These are phyloP conservation scores for Leptopilina drosophilae DNA, from an alignment of 2,888 invertebrate species.

Conservation along the genomic window DNA sequence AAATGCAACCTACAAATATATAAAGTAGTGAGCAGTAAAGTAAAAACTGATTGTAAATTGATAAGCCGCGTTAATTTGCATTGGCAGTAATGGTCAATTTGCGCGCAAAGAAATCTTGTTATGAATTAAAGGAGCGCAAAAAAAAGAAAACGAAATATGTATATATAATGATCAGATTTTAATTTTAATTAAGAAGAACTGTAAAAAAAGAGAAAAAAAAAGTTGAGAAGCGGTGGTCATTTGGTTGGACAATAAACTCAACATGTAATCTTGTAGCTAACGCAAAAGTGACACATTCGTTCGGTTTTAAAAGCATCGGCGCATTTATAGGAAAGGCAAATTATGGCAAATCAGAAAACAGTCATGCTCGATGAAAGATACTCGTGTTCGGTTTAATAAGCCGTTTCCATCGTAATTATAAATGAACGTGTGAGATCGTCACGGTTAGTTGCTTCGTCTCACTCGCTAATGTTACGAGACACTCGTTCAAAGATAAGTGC, in stretches of 20 bases:
- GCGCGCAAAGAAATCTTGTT: neutral
- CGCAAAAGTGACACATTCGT: slow-evolving; percentile 9
- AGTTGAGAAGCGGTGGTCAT: neutral
- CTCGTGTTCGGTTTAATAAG: slow-evolving; percentile 38
- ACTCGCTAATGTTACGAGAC: slow-evolving; percentile 40
- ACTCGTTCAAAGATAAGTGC: slow-evolving; percentile 41
- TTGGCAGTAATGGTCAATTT: slow-evolving; percentile 1
- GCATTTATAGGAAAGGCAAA: neutral
- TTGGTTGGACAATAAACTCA: slow-evolving; percentile 1
- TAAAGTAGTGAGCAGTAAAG: neutral
- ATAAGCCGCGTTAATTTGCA: neutral
- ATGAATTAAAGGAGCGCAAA: neutral
- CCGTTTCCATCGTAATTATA: slow-evolving; percentile 40
- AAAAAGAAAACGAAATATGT: neutral
- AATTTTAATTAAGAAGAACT: slow-evolving; percentile 14
- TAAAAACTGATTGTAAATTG: neutral
- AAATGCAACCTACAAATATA: neutral
- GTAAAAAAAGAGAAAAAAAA: neutral
- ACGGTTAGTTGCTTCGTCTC: slow-evolving; percentile 40
- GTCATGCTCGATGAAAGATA: slow-evolving; percentile 38
- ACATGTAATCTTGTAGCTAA: slow-evolving; percentile 6
- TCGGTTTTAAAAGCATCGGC: slow-evolving; percentile 8
- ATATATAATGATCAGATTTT: neutral
- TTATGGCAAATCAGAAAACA: slow-evolving; percentile 35
- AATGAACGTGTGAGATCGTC: slow-evolving; percentile 41